A percentile compares a stretch with the other conserved stretches of the same genome.
phyloP scores from a whole-genome alignment of 92 coral and sea anemone genomes.

The Micromussa lordhowensis region DNA sequence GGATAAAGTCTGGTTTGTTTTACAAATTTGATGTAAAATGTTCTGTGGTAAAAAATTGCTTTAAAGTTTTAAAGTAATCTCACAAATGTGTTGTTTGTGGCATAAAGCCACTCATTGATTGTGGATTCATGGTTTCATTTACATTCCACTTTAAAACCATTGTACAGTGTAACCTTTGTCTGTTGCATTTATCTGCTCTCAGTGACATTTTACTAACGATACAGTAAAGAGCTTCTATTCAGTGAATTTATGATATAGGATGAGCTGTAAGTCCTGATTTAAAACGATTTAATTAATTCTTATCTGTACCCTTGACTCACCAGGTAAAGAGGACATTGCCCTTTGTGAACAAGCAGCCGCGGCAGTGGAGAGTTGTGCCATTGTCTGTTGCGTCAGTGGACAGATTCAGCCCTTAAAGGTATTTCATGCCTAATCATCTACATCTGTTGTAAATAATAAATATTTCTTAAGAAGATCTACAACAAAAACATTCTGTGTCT shows the following conservation, averaged over 20 bases:
- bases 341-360: slow-evolving; percentile 85
- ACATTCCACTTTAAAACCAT: no score
- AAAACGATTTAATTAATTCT: not conserved
- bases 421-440: not conserved
- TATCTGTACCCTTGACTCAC: not conserved
- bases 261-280: not conserved
- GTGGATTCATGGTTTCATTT: no score
- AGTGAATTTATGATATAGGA: not conserved
- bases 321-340: slow-evolving; percentile 60
- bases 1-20: slow-evolving; percentile 75
- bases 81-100: not conserved
- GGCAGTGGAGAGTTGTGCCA: slow-evolving; percentile 79
- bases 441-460: not conserved
- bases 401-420: slow-evolving; percentile 89
- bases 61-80: not conserved
- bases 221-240: no score
- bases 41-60: not conserved
- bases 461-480: no score
- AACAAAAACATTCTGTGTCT: not conserved
- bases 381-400: slow-evolving; percentile 81
- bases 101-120: no score
- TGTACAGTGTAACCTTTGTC: no score
- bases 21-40: not conserved
- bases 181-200: no score
- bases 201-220: no score